Evolutionary conservation across 2,113 vertebrate genomes (phyloP).

Genomic region (Rallus limicola): DNA sequence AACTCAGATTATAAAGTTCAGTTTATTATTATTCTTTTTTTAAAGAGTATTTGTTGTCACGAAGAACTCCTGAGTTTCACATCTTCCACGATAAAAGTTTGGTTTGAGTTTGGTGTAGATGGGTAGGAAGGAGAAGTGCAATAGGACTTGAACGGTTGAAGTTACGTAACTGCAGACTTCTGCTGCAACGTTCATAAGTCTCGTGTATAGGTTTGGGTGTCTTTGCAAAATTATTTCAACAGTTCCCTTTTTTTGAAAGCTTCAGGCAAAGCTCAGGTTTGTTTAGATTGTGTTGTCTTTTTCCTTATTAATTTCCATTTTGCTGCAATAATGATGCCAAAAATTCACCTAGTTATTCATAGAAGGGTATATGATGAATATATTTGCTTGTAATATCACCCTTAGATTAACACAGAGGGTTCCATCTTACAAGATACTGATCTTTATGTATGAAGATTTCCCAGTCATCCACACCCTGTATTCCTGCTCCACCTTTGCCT

Average conservation of each 20-base stretch:
- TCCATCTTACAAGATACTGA: background rate
- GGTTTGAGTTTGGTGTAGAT: background rate
- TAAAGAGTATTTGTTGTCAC: background rate
- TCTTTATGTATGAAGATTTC: background rate
- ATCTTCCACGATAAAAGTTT: background rate
- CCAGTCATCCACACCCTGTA: background rate
- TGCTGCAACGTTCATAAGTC: rapidly evolving
- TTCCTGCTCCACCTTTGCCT: background rate
- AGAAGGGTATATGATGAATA: background rate
- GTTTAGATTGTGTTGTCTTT: background rate
- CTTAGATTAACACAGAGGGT: background rate
- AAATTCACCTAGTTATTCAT: background rate
- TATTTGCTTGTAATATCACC: background rate
- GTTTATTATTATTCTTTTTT: background rate
- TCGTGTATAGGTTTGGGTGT: background rate
- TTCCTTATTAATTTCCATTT: background rate
- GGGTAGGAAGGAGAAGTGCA: background rate
- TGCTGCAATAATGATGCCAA: background rate
- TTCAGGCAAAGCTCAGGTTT: background rate
- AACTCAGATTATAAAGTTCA: background rate
- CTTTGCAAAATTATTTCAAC: background rate
- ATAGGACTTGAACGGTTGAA: background rate
- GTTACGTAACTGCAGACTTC: background rate
- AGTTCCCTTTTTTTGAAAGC: background rate
- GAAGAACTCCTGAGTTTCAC: background rate